A percentile compares a stretch with the other conserved stretches of the same genome.
These are phyloP conservation scores for Galleria mellonella DNA, from an alignment of 1,140 invertebrate species.

Conservation along the genomic window DNA sequence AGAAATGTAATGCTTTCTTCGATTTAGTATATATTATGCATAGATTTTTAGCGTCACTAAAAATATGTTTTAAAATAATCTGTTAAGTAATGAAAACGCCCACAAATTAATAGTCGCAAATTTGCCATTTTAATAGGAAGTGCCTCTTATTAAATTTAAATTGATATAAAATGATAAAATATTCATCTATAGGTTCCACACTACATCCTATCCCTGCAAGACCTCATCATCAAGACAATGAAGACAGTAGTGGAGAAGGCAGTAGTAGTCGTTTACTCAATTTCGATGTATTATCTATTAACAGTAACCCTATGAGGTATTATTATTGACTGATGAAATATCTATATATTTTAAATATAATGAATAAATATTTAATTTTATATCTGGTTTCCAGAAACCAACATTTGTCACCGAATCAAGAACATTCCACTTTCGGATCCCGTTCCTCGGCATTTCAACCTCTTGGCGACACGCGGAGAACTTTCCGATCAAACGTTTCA, in stretches of 20 bases:
- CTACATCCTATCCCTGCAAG: conserved; percentile 28
- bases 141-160: too few relatives aligned
- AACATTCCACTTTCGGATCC: conserved; percentile 42
- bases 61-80: too few relatives aligned
- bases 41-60: too few relatives aligned
- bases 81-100: too few relatives aligned
- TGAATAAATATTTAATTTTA: neutral
- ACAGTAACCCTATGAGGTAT: conserved; percentile 37
- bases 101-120: too few relatives aligned
- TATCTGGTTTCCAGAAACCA: neutral
- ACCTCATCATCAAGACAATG: conserved; percentile 30
- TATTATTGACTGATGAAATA: neutral
- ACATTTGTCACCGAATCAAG: conserved; percentile 11
- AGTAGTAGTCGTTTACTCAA: conserved; percentile 44
- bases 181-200: conserved; percentile 6
- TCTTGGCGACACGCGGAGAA: conserved; percentile 33
- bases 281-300: conserved; percentile 50
- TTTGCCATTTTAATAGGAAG: too few relatives aligned
- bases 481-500: conserved; percentile 36
- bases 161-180: too few relatives aligned
- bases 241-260: conserved; percentile 28
- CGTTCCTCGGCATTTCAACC: conserved; percentile 61
- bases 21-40: too few relatives aligned
- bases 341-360: neutral
- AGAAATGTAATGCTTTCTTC: too few relatives aligned